Base-by-base conservation (phyloP, 2,113 vertebrate genomes). In the Mormyrus iriodes region DNA sequence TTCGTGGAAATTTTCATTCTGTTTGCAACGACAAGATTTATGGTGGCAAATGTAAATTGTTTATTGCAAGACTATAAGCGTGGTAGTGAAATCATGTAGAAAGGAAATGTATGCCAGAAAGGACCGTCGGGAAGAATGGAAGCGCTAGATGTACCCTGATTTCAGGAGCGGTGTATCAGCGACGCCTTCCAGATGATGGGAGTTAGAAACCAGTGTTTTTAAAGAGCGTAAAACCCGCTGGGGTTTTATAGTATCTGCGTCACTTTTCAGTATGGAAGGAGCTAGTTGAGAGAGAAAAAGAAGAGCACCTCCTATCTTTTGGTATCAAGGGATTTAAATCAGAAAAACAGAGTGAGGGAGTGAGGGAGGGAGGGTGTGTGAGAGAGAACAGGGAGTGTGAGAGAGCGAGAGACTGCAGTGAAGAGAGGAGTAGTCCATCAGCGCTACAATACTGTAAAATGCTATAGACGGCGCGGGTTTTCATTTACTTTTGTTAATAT, bases 291-390 rank as follows among this genome's bases (percentile, higher is more conserved):
- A 79, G 19, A 89, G 87, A 89, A 88, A 89, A 91, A 91, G 61
- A 90, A 91, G 86, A 90, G 91, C 91, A 89, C 91, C 90, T 90
- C 88, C 90, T 90, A 86, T 90, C 76, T 73, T 88, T n/a, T 86
- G 27, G 91, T 91, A 91, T 91, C 92, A 46, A 88, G 90, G 90
- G 84, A 85, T 90, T 90, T 88, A 91, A 90, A 90, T 89, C 90
- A 91, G 91, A 91, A 91, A 91, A 90, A 90, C 85, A 88, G 76
- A 53, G 85, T 89, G 90, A 79, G 88, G 83, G 89, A 86, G 89
- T 27, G 89, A 84, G 87, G 27, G 73, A 88, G 76, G 31, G 73
- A 84, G 89, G 8, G 55, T 27, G 86, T 55, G 89, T 88, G 92
- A 87, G 91, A 90, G 91, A 88, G 89, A 89, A 19, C 13, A 15